Evolutionary conservation across 2,888 invertebrate species (phyloP).

Genomic region (Agriopis aurantiaria): DNA sequence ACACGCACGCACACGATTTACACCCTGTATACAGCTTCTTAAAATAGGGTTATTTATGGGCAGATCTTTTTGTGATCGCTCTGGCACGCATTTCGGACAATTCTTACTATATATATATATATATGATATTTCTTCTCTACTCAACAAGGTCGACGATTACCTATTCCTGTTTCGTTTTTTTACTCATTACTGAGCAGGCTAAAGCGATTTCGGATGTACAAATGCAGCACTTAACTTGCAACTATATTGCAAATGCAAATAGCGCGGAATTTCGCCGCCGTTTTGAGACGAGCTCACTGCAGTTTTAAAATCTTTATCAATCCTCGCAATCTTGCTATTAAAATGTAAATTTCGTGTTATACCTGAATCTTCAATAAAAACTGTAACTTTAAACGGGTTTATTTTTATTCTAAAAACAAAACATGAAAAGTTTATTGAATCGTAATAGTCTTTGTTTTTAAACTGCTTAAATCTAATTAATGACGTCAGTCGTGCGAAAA

Average conservation of each 20-base stretch:
- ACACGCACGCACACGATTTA: constrained; percentile 60
- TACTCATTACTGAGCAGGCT: too few relatives aligned
- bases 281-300: constrained; percentile 2
- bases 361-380: constrained; percentile 13
- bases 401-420: constrained; percentile 14
- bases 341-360: constrained; percentile 9
- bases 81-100: neutral
- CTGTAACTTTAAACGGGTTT: neutral
- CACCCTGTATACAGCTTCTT: constrained; percentile 55
- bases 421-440: neutral
- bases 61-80: constrained; percentile 19
- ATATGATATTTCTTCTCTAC: neutral
- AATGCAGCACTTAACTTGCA: constrained; percentile 18
- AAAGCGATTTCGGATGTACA: constrained; percentile 5
- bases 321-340: constrained; percentile 17
- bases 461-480: constrained; percentile 21
- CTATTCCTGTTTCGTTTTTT: neutral
- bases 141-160: neutral
- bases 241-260: constrained; percentile 16
- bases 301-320: constrained; percentile 21
- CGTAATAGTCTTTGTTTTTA: neutral
- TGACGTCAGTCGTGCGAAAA: constrained; percentile 29
- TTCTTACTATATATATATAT: neutral
- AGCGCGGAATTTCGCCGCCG: constrained; percentile 17
- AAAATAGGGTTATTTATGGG: constrained; percentile 55